A percentile compares a stretch with the other conserved stretches of the same genome.
Conservation (phyloP, 2,113 vertebrate species). For the Aramus guarauna region DNA sequence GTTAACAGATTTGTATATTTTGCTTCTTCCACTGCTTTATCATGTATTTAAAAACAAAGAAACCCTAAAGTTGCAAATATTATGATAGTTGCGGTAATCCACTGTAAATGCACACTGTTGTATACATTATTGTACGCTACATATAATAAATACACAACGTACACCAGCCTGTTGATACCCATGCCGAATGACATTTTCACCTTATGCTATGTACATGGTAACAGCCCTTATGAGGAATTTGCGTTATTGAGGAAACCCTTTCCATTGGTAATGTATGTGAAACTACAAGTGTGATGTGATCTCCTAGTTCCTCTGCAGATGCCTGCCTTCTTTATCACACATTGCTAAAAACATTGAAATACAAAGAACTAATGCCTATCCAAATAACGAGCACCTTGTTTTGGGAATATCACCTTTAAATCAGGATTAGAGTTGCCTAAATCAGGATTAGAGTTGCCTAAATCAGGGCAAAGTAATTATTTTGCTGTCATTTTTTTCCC, state of each 20-base stretch:
- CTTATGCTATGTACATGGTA: not conserved
- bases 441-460: not conserved
- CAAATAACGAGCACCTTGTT: not conserved
- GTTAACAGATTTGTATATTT: not conserved
- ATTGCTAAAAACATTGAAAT: not conserved
- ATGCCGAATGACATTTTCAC: not conserved
- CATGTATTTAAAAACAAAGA: not conserved
- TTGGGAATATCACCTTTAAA: not conserved
- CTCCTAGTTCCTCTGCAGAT: not conserved
- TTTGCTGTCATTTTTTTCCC: not conserved
- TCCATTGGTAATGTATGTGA: not conserved
- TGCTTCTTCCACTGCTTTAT: not conserved
- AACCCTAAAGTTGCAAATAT: not conserved
- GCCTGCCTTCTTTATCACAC: not conserved
- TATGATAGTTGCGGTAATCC: rapidly evolving
- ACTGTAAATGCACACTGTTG: not conserved
- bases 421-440: not conserved
- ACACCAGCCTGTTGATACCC: not conserved
- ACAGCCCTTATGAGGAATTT: not conserved
- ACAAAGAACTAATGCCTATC: not conserved
- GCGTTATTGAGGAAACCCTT: not conserved
- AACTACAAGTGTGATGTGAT: not conserved
- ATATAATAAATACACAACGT: not conserved
- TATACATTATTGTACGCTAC: not conserved
- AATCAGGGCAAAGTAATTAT: not conserved